These are phyloP conservation scores for Epinotia brunnichana DNA, from an alignment of 2,888 invertebrate species.

Conservation along the genomic window DNA sequence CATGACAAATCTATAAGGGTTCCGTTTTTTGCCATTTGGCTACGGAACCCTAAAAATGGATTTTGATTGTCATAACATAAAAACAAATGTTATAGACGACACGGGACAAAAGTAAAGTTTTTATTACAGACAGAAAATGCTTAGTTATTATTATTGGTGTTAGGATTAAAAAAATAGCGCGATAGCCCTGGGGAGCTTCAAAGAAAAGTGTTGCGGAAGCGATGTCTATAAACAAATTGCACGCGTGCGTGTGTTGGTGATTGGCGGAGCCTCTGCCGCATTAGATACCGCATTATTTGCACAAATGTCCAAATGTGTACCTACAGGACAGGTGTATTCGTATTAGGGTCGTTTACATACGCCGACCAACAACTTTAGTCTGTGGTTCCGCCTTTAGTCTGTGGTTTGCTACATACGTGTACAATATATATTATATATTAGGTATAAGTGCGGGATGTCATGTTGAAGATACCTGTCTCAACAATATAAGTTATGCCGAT, in stretches of 20 bases:
- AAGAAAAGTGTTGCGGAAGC: slow-evolving; percentile 47
- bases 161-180: neutral
- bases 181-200: slow-evolving; percentile 31
- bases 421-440: neutral
- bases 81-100: no score
- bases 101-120: no score
- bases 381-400: neutral
- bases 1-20: no score
- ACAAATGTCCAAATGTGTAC: no score
- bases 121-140: no score
- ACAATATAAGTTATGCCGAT: no score
- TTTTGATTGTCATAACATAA: no score
- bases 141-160: neutral
- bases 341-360: slow-evolving; percentile 19
- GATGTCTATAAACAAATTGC: slow-evolving; percentile 49
- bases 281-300: slow-evolving; percentile 43
- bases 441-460: no score
- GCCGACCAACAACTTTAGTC: neutral
- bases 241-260: slow-evolving; percentile 48
- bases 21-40: no score
- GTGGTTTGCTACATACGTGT: neutral
- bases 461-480: no score
- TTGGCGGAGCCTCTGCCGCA: slow-evolving; percentile 40
- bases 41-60: no score
- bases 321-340: slow-evolving; percentile 16